Base-by-base conservation (phyloP, 2,113 vertebrate species). In the Pontoporia blainvillei region DNA sequence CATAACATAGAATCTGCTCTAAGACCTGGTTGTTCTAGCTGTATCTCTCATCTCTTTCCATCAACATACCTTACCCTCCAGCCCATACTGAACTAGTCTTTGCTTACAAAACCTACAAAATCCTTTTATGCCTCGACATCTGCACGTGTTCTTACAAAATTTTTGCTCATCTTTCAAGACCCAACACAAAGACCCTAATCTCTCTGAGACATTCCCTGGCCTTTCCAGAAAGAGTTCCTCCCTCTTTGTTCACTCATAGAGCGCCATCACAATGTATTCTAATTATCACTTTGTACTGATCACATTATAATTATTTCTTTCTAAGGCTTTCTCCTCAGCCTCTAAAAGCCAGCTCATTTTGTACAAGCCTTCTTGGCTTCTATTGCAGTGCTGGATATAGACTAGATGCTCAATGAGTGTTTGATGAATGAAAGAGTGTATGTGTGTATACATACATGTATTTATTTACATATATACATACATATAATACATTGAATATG, bases 381-480 rank as follows among this genome's bases (percentile, higher is more conserved):
- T 93, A 44, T 23, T 87, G 31, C 90, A 95, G 90, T 95, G 91
- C 95, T 98, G 92, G 95, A 97, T 98, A 97, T 96, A 97, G 90
- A 87, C 83, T 96, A 97, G 94, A 86, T 87, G 69, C 75, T 97
- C 97, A 97, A 94, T 96, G 97, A 97, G 97, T 97, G 97, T 97
- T 97, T 98, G 97, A 97, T 97, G 97, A 98, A 97, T 95, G 97
- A 97, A 96, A 93, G 96, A 94, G 93, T 96, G 67, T 86, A 86
- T 98, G 97, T 98, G 96, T 97, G 95, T 90, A 97, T 97, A 98
- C 97, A 98, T 98, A 92, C 95, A 96, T 97, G 84, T 97, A 97
- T 97, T 97, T 98, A 98, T 98, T 98, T 98, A 98, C 93, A 97
- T 97, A 98, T 96, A 97, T 98, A 96, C 95, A 97, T 97, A 97